Conservation (phyloP, 2,113 vertebrate genomes). For the Rhinolophus ferrumequinum region DNA sequence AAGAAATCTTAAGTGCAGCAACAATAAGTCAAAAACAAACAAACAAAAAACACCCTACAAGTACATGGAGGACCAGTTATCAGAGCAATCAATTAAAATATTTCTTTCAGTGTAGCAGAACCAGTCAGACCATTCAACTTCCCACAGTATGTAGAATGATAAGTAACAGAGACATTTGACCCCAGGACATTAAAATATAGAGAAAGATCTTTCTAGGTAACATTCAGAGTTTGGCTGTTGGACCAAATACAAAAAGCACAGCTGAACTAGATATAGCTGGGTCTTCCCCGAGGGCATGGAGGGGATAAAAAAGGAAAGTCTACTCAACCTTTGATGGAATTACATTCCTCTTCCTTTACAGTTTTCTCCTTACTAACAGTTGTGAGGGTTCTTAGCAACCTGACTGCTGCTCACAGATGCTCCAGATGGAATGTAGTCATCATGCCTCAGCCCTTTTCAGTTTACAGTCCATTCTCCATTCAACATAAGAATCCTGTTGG, state of each 20-base stretch:
- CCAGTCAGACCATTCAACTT: background rate
- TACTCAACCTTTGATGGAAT: background rate
- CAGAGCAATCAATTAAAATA: background rate
- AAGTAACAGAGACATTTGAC: background rate
- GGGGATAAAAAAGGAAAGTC: background rate
- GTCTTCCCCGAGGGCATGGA: background rate
- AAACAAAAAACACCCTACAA: background rate
- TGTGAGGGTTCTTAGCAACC: background rate
- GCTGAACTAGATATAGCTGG: background rate
- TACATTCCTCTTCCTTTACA: background rate
- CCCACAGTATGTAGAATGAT: background rate
- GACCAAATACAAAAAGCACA: background rate
- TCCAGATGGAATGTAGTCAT: background rate
- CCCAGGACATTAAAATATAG: background rate
- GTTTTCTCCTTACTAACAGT: constrained; percentile 35
- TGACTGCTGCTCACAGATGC: background rate
- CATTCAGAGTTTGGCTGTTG: background rate
- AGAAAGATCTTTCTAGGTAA: background rate
- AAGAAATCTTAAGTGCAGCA: background rate
- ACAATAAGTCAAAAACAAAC: background rate
- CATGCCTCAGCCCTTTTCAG: background rate
- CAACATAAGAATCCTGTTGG: background rate
- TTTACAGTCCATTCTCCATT: background rate
- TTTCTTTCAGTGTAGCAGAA: background rate
- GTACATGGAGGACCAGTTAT: background rate